Conservation (phyloP, 1,140 invertebrate genomes). For the Philopotamus ludificatus region DNA sequence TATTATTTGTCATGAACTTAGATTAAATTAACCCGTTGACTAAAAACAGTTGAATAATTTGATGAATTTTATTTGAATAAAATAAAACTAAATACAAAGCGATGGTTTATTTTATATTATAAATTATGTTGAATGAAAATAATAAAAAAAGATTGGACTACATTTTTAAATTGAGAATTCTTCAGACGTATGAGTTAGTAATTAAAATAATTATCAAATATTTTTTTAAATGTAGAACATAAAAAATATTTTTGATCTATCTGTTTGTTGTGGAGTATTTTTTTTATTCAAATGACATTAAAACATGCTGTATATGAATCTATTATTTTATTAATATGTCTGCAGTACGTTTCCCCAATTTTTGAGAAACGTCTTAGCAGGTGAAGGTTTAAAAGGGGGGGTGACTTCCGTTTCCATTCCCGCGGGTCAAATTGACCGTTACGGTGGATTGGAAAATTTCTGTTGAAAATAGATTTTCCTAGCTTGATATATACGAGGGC, state of each 20-base stretch:
- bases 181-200: too few relatives aligned
- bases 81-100: too few relatives aligned
- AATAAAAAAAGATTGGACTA: too few relatives aligned
- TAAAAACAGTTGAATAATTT: too few relatives aligned
- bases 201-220: too few relatives aligned
- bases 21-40: neutral
- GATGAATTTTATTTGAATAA: too few relatives aligned
- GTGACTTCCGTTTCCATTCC: neutral
- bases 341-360: constrained; percentile 1
- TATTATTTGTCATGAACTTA: neutral
- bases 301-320: too few relatives aligned
- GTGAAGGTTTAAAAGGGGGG: neutral
- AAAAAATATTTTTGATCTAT: neutral
- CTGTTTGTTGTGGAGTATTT: neutral
- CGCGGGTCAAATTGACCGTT: constrained; percentile 17
- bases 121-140: too few relatives aligned
- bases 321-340: neutral
- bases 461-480: constrained; percentile 14
- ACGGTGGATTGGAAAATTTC: constrained; percentile 9
- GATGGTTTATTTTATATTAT: too few relatives aligned
- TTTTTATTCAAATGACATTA: too few relatives aligned
- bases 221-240: constrained; percentile 2
- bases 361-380: constrained; percentile 1
- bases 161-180: too few relatives aligned
- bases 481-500: neutral